Base-by-base conservation (phyloP, 2,113 vertebrate species). In the Aldabrachelys gigantea region DNA sequence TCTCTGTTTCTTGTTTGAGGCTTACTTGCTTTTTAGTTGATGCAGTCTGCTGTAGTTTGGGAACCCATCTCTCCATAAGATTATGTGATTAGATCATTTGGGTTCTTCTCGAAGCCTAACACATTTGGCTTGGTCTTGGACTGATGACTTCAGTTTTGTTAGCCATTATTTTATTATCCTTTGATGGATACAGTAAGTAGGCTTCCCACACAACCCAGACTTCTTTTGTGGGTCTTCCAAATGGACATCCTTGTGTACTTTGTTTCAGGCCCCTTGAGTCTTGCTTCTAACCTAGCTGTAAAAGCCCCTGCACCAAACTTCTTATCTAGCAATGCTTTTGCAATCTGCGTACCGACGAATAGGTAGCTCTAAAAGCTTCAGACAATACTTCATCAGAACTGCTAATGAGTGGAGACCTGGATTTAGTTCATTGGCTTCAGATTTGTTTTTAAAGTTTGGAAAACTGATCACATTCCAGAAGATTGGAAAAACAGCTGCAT, bases 51-150 rank as follows among this genome's bases (percentile, higher is more conserved):
- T 65, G 56, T 78, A 79, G 83, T 94, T 95, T 80, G 65, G 44
- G 72, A 95, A 97, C 92, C 31, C 27, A 87, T 54, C 83, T 85
- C 95, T 87, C 89, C 87, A 93, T 86, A 79, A 85, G 81, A 95
- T 57, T 47, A 88, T 27, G 88, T 3, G 0, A 91, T 85, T 62
- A 27, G 21, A 89, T 31, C 54, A 59, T 90, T 94, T 91, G 35
- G 81, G 79, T 76, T 89, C 31, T 93, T 92, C 89, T 79, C 82
- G 91, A 85, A 12, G 72, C 22, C 72, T 75, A 75, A 75, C 8
- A 11, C 11, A 25, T 38, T 88, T 91, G 88, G 5, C 29, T 76
- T 93, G 41, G 16, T 82, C 93, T 84, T 72, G 59, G 80, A 91
- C 19, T 6, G 79, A 83, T 31, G 41, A 25, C 86, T 38, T 93